These are phyloP conservation scores for Sinella curviseta DNA, from an alignment of 1,140 invertebrate genomes.

Conservation along the genomic window DNA sequence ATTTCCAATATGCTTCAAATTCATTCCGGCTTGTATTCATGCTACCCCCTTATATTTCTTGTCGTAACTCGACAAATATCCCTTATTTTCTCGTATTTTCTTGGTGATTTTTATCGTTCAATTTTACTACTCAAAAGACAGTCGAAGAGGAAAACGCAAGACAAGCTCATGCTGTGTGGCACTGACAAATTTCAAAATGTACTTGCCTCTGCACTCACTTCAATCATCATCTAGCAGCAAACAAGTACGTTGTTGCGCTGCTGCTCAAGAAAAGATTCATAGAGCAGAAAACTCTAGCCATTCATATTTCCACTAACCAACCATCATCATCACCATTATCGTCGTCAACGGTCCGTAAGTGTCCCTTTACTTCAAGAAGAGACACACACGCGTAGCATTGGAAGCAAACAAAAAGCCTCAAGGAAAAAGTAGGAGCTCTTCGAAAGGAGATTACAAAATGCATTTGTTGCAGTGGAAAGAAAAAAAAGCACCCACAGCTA, in stretches of 20 bases:
- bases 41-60: background rate
- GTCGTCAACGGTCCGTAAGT: background rate
- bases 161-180: too few relatives aligned
- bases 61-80: too few relatives aligned
- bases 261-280: background rate
- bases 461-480: background rate
- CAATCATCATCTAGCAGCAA: background rate
- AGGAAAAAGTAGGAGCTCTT: background rate
- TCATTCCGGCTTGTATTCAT: background rate
- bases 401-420: background rate
- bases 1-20: background rate
- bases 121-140: too few relatives aligned
- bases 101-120: too few relatives aligned
- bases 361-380: background rate
- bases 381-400: background rate
- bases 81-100: too few relatives aligned
- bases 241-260: background rate
- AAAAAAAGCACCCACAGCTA: background rate
- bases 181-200: constrained; percentile 5
- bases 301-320: constrained; percentile 7
- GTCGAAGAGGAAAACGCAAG: too few relatives aligned
- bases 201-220: background rate
- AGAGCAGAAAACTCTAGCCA: constrained; percentile 1
- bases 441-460: background rate
- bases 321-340: constrained; percentile 7